phyloP scores from a whole-genome alignment of 2,113 vertebrate genomes.

The Hydrochoerus hydrochaeris region DNA sequence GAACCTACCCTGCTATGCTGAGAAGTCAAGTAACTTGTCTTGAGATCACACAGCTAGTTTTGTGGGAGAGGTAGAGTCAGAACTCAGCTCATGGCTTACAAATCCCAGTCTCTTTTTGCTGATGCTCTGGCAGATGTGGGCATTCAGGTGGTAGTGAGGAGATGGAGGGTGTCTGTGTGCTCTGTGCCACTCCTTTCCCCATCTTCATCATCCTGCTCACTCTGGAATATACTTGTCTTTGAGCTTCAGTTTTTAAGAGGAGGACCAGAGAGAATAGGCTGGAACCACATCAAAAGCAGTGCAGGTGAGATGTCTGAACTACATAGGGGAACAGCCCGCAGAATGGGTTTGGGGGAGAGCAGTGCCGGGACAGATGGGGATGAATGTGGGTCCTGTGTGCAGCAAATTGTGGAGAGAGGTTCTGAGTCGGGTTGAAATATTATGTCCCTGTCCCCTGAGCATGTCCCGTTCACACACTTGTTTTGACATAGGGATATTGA shows the following conservation, averaged over 20 bases:
- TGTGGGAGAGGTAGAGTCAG: neutral
- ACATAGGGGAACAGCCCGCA: neutral
- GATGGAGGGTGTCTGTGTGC: neutral
- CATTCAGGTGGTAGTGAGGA: neutral
- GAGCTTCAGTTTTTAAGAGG: neutral
- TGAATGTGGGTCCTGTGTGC: neutral
- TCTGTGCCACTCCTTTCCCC: neutral
- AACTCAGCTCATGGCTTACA: neutral
- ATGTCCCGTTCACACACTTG: neutral
- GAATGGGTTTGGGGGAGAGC: neutral
- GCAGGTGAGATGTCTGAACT: neutral
- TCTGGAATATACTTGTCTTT: neutral
- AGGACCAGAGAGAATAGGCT: neutral
- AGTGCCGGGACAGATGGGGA: neutral
- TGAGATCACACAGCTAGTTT: neutral
- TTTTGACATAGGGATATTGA: neutral
- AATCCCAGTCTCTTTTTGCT: neutral
- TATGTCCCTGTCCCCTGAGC: neutral
- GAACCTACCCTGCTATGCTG: neutral
- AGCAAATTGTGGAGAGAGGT: neutral
- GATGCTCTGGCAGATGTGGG: neutral
- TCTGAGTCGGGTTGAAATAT: neutral
- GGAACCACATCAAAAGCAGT: constrained; percentile 9
- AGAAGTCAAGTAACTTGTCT: neutral
- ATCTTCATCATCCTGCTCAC: neutral